Evolutionary conservation across 1,140 invertebrate genomes (phyloP).

Genomic region (Coelopa frigida): DNA sequence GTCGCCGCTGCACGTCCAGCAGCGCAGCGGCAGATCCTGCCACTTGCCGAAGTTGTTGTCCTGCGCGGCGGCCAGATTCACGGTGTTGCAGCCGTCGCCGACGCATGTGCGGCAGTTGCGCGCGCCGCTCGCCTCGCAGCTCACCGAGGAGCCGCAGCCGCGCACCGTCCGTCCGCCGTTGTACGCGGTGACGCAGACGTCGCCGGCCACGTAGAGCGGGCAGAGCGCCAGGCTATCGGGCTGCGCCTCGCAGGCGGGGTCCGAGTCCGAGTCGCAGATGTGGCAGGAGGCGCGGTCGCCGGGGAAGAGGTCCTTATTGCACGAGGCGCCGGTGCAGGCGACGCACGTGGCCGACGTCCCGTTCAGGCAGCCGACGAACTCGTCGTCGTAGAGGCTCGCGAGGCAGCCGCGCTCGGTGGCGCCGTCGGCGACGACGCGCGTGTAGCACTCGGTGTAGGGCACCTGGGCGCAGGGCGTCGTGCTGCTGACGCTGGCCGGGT

Average conservation of each 20-base stretch:
- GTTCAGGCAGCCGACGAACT: constrained; percentile 33
- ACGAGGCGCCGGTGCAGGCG: constrained; percentile 22
- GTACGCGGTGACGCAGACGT: constrained; percentile 30
- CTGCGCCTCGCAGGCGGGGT: constrained; percentile 18
- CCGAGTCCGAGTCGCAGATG: constrained; percentile 27
- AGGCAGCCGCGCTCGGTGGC: constrained; percentile 35
- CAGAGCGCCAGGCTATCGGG: constrained; percentile 28
- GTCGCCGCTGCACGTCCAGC: constrained; percentile 19
- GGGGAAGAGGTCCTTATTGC: constrained; percentile 29
- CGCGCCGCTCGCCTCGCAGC: constrained; percentile 23
- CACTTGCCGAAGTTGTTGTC: constrained; percentile 37
- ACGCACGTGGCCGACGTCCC: constrained; percentile 24
- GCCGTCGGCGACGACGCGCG: constrained; percentile 26
- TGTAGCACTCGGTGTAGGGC: constrained; percentile 32
- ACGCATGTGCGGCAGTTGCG: constrained; percentile 26
- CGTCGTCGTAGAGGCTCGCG: constrained; percentile 30
- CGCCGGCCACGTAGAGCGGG: constrained; percentile 19
- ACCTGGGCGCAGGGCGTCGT: constrained; percentile 14
- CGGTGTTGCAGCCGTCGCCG: constrained; percentile 29
- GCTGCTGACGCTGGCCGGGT: constrained; percentile 16
- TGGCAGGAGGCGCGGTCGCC: constrained; percentile 25
- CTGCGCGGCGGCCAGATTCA: constrained; percentile 17
- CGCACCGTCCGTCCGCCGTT: constrained; percentile 26
- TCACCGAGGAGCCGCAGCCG: constrained; percentile 23
- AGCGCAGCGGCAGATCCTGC: constrained; percentile 36